Evolutionary conservation across 2,888 invertebrate genomes (phyloP).

Genomic region (Orthosia gracilis): DNA sequence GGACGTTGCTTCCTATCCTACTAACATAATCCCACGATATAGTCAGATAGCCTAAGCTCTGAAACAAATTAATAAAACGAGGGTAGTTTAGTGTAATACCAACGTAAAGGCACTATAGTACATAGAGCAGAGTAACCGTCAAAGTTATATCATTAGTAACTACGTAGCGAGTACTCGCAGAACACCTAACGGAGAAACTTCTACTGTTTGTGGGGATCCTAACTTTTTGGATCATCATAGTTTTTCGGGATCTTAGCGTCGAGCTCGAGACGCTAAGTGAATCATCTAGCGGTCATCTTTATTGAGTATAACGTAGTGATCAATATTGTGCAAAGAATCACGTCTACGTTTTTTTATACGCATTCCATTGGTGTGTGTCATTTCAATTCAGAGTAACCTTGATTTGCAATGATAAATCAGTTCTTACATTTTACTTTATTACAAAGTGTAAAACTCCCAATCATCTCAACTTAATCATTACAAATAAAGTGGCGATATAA

Average conservation of each 20-base stretch:
- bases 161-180: conserved; percentile 38
- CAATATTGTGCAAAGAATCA: not conserved
- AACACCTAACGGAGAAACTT: conserved; percentile 45
- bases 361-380: conserved; percentile 13
- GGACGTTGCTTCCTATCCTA: conserved; percentile 5
- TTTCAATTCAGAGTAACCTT: conserved; percentile 11
- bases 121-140: conserved; percentile 43
- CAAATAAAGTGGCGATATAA: conserved; percentile 12
- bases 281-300: not conserved
- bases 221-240: conserved; percentile 42
- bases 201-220: conserved; percentile 44
- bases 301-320: not conserved
- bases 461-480: not conserved
- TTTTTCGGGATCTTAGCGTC: conserved; percentile 27
- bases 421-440: not conserved
- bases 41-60: not conserved
- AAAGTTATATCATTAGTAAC: conserved; percentile 60
- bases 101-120: conserved; percentile 27
- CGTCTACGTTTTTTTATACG: conserved; percentile 4
- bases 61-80: conserved; percentile 12
- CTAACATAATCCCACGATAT: conserved; percentile 15
- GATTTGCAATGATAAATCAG: not conserved
- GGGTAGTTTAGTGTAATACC: conserved; percentile 22
- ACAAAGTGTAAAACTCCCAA: conserved; percentile 13
- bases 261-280: not conserved